Evolutionary conservation across 2,797 vertebrate species (phyloP).

Genomic region (Morelia viridis): DNA sequence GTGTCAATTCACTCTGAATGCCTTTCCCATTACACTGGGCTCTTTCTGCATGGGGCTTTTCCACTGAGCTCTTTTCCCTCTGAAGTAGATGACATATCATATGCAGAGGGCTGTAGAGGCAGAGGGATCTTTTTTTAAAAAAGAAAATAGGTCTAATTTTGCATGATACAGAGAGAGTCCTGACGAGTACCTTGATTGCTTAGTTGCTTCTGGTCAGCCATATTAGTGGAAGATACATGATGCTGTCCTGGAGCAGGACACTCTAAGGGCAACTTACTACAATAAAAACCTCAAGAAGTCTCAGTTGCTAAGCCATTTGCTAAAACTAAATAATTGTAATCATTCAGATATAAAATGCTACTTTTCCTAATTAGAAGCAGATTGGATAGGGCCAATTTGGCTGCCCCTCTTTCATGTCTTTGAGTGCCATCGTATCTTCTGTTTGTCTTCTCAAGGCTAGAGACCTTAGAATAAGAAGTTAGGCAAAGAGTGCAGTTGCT

Average conservation of each 20-base stretch:
- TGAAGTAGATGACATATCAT: not conserved
- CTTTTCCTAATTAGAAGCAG: not conserved
- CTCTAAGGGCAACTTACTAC: not conserved
- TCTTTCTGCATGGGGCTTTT: constrained; percentile 51
- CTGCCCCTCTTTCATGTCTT: not conserved
- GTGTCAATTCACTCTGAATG: constrained; percentile 51
- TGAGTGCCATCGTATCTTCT: not conserved
- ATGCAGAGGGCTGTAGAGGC: not conserved
- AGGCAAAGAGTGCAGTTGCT: not conserved
- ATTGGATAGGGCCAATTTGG: not conserved
- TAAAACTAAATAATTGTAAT: not conserved
- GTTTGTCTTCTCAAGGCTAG: not conserved
- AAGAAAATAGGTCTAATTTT: not conserved
- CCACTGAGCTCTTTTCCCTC: constrained; percentile 15
- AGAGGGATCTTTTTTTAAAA: not conserved
- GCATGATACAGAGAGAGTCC: not conserved
- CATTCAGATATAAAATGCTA: not conserved
- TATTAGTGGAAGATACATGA: not conserved
- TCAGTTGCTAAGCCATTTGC: not conserved
- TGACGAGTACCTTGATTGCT: not conserved
- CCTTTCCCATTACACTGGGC: constrained; percentile 39
- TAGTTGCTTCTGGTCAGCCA: not conserved
- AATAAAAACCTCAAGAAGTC: not conserved
- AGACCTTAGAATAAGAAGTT: not conserved
- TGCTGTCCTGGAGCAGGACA: not conserved